These are phyloP conservation scores for Masticophis lateralis DNA, from an alignment of 2,797 vertebrate species.

Conservation along the genomic window DNA sequence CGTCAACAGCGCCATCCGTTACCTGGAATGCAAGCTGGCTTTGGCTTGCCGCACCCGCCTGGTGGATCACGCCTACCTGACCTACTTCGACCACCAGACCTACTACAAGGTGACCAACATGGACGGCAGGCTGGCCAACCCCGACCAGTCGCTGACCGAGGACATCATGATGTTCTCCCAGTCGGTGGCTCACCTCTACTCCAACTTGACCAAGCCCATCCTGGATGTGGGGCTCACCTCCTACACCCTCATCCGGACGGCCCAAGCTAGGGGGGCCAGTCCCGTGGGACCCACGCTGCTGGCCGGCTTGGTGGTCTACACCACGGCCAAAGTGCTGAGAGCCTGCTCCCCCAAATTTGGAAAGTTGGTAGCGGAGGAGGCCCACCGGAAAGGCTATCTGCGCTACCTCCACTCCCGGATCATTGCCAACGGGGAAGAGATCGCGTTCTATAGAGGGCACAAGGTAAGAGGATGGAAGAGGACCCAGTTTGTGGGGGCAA, in stretches of 20 bases:
- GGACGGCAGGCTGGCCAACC: slow-evolving; percentile 93
- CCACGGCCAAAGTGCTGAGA: slow-evolving; percentile 89
- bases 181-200: slow-evolving; percentile 94
- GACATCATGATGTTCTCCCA: slow-evolving; percentile 97
- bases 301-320: slow-evolving; percentile 91
- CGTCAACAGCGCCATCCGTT: slow-evolving; percentile 96
- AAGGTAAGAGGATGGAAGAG: slow-evolving; percentile 76
- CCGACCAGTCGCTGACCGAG: slow-evolving; percentile 96
- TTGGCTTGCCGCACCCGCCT: slow-evolving; percentile 93
- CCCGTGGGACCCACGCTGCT: slow-evolving; percentile 88
- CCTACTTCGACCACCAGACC: slow-evolving; percentile 93
- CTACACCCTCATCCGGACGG: slow-evolving; percentile 93
- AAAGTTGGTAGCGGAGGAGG: slow-evolving; percentile 94
- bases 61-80: slow-evolving; percentile 88
- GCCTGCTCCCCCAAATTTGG: slow-evolving; percentile 94
- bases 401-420: slow-evolving; percentile 95
- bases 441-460: slow-evolving; percentile 97
- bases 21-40: slow-evolving; percentile 93
- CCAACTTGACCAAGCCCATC: slow-evolving; percentile 97
- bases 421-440: slow-evolving; percentile 96
- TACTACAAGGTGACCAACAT: slow-evolving; percentile 96
- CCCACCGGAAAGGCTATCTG: slow-evolving; percentile 90
- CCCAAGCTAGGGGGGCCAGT: slow-evolving; percentile 86
- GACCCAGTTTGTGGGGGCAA: too few species aligned
- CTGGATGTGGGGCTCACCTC: slow-evolving; percentile 93